phyloP scores from a whole-genome alignment of 64 coral and sea anemone genomes.

The Porites lutea region DNA sequence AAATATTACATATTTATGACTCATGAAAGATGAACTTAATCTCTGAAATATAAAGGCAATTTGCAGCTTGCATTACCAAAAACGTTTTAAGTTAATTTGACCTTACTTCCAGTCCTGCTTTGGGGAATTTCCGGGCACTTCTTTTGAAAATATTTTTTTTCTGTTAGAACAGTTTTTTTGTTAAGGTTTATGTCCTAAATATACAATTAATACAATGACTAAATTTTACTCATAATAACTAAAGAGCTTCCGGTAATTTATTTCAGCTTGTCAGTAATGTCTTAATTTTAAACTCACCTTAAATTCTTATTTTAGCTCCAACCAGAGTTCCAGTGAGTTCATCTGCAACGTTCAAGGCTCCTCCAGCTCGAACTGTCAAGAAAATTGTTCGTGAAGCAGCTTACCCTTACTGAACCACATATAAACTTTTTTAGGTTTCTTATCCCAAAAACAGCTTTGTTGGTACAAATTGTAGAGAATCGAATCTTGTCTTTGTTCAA shows the following conservation, averaged over 20 bases:
- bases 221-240: not conserved
- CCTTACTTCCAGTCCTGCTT: no score
- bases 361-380: conserved; percentile 58
- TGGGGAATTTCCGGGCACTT: no score
- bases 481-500: not conserved
- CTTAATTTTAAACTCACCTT: conserved; percentile 43
- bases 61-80: no score
- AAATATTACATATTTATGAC: no score
- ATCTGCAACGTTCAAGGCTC: conserved; percentile 69
- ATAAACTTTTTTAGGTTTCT: not conserved
- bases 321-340: conserved; percentile 46
- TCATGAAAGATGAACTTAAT: no score
- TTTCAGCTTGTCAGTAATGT: not conserved
- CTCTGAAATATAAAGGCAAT: no score
- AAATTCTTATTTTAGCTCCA: conserved; percentile 81
- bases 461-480: not conserved
- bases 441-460: not conserved
- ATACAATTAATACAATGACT: not conserved
- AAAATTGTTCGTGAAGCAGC: conserved; percentile 80
- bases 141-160: no score
- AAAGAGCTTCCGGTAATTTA: not conserved
- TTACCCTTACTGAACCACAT: conserved; percentile 65
- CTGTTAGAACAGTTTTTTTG: no score
- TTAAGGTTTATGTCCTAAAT: no score
- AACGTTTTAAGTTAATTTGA: no score